A percentile compares a stretch with the other conserved stretches of the same genome.
Evolutionary conservation across 1,140 invertebrate genomes (phyloP).

Genomic region (Proales similis): DNA sequence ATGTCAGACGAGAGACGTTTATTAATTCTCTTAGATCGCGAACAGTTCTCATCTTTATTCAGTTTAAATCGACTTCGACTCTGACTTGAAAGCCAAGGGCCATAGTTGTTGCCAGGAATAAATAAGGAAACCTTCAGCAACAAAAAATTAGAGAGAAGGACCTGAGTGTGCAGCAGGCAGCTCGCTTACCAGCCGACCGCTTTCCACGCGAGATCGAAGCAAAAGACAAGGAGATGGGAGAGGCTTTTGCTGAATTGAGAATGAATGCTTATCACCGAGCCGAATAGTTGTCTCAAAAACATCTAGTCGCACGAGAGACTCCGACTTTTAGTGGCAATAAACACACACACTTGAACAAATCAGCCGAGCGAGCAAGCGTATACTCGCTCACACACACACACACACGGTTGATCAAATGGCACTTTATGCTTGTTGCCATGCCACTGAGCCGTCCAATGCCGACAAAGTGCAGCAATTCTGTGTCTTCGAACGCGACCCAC

Average conservation of each 20-base stretch:
- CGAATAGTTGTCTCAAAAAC: conserved; percentile 15
- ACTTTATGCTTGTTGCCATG: no score
- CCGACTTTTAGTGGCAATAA: no score
- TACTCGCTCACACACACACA: no score
- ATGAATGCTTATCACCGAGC: conserved; percentile 11
- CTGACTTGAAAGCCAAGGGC: conserved; percentile 37
- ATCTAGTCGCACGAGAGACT: no score
- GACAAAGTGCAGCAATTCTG: no score
- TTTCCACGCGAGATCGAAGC: conserved; percentile 36
- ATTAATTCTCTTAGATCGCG: conserved; percentile 48
- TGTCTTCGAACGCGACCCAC: no score
- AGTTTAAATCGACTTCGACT: conserved; percentile 20
- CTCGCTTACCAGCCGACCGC: conserved; percentile 20
- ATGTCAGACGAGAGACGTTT: conserved; percentile 48
- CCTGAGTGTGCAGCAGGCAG: neutral
- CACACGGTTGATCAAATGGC: no score
- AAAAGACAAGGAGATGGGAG: conserved; percentile 30
- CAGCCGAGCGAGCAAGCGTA: no score
- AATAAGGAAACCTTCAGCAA: no score
- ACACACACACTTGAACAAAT: no score
- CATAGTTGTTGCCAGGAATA: conserved; percentile 38
- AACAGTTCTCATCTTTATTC: conserved; percentile 46
- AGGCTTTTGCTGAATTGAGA: conserved; percentile 6
- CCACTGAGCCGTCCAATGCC: no score
- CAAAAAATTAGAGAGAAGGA: no score